A percentile compares a stretch with the other conserved stretches of the same genome.
Evolutionary conservation across 2,888 invertebrate species (phyloP).

Genomic region (Tuta absoluta): DNA sequence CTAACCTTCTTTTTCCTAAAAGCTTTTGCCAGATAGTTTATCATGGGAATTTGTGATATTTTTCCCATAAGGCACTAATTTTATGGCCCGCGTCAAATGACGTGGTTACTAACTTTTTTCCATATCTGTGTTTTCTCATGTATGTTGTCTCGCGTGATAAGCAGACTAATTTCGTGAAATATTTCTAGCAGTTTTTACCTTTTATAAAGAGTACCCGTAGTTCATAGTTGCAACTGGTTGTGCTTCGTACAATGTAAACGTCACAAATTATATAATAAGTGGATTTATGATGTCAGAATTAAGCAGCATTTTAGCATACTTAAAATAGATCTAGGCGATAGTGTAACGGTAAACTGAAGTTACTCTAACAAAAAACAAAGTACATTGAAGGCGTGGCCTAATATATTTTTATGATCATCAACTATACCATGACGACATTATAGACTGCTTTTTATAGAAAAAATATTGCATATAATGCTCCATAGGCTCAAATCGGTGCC

Average conservation of each 20-base stretch:
- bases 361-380: background rate
- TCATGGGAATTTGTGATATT: too few species aligned
- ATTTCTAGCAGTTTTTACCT: background rate
- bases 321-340: background rate
- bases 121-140: too few species aligned
- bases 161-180: too few species aligned
- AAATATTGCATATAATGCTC: background rate
- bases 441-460: conserved; percentile 11
- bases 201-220: background rate
- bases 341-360: background rate
- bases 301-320: background rate
- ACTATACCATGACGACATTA: background rate
- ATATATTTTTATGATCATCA: conserved; percentile 2
- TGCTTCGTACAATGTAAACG: conserved; percentile 1
- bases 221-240: conserved; percentile 6
- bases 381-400: background rate
- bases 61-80: too few species aligned
- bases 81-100: too few species aligned
- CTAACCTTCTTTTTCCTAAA: too few species aligned
- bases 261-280: background rate
- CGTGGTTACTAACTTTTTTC: too few species aligned
- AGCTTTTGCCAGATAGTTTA: too few species aligned
- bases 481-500: conserved; percentile 9
- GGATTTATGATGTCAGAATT: background rate
- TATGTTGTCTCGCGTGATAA: too few species aligned